Conservation (phyloP, 2,113 vertebrate species). For the Callipepla californica region DNA sequence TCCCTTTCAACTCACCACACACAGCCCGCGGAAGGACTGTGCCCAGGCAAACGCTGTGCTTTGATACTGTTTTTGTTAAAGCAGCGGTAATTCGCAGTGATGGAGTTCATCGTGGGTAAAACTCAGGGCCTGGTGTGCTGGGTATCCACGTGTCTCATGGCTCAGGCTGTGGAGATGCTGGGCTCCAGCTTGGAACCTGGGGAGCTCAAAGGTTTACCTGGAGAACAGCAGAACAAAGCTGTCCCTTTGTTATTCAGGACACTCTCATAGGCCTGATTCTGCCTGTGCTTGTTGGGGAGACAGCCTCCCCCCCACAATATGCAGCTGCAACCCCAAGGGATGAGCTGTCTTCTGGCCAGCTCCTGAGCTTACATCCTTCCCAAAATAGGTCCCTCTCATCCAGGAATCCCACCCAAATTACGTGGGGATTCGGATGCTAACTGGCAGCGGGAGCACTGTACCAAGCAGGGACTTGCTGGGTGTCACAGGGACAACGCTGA, state of each 20-base stretch:
- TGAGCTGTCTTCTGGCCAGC: background rate
- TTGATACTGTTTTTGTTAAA: background rate
- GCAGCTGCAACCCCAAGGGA: background rate
- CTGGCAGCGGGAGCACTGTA: background rate
- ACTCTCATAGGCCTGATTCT: background rate
- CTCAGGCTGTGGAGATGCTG: background rate
- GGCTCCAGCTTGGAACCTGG: background rate
- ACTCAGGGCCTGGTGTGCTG: rapidly evolving
- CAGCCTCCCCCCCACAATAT: too few species aligned
- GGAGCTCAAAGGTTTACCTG: rapidly evolving
- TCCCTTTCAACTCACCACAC: background rate
- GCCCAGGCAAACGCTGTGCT: background rate
- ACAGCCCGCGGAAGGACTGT: background rate
- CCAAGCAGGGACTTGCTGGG: background rate
- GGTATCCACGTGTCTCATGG: rapidly evolving
- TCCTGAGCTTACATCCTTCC: background rate
- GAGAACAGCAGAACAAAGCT: background rate
- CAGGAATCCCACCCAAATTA: background rate
- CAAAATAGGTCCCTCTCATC: background rate
- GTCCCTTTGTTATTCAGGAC: background rate
- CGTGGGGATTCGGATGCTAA: background rate
- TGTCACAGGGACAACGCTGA: background rate
- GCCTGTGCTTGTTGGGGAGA: background rate
- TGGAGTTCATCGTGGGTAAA: rapidly evolving
- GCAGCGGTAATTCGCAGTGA: background rate